Percentiles rank a stretch among this genome's conserved stretches.
Evolutionary conservation across 2,888 invertebrate genomes (phyloP).

Genomic region (Erynnis tages): DNA sequence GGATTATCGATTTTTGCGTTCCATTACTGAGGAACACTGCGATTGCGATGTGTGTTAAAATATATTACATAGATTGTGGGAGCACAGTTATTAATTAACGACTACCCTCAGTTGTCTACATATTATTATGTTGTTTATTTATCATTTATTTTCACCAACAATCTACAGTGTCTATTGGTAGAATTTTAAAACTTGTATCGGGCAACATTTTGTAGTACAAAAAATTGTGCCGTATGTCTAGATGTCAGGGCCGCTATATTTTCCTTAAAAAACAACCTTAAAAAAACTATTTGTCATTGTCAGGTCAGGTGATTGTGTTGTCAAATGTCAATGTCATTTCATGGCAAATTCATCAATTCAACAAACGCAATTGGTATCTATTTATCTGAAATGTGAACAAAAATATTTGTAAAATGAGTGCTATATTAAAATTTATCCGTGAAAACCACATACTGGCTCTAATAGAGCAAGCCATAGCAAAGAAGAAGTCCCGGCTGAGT

Average conservation of each 20-base stretch:
- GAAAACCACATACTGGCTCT: slow-evolving; percentile 85
- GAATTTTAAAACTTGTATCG: slow-evolving; percentile 11
- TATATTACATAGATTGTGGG: background rate
- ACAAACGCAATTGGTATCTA: slow-evolving; percentile 38
- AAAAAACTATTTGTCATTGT: slow-evolving; percentile 7
- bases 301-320: slow-evolving; percentile 23
- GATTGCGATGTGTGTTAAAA: background rate
- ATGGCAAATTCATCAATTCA: slow-evolving; percentile 54
- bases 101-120: background rate
- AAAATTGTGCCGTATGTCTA: slow-evolving; percentile 1
- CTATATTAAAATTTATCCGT: slow-evolving; percentile 85
- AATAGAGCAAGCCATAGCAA: slow-evolving; percentile 83
- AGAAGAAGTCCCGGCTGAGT: slow-evolving; percentile 82
- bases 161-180: slow-evolving; percentile 28
- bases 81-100: background rate
- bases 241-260: background rate
- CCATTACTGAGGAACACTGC: slow-evolving; percentile 23
- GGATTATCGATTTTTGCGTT: slow-evolving; percentile 37
- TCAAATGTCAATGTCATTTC: slow-evolving; percentile 41
- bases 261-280: background rate
- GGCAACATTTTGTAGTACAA: slow-evolving; percentile 24
- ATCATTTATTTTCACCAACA: background rate
- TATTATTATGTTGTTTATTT: background rate
- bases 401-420: slow-evolving; percentile 80
- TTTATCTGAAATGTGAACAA: slow-evolving; percentile 35